phyloP scores from a whole-genome alignment of 1,140 invertebrate species.

The Scaptomyza montana region DNA sequence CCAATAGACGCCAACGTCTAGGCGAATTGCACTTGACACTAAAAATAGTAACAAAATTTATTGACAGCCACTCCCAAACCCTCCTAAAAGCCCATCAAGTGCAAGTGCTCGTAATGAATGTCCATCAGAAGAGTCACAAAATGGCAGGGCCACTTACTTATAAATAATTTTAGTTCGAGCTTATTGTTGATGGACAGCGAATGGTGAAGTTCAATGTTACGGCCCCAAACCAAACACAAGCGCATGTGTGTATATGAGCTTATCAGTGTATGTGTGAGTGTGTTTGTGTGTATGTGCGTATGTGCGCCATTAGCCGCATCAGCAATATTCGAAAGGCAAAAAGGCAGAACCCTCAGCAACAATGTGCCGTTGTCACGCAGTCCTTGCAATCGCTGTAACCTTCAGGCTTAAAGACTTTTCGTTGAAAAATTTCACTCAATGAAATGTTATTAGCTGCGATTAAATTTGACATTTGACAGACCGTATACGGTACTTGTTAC shows the following conservation, averaged over 20 bases:
- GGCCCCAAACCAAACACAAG: slow-evolving; percentile 17
- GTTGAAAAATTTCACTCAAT: slow-evolving; percentile 56
- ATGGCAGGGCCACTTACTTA: slow-evolving; percentile 57
- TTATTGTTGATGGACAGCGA: slow-evolving; percentile 59
- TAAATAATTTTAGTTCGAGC: slow-evolving; percentile 56
- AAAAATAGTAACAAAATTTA: slow-evolving; percentile 28
- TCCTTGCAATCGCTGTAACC: slow-evolving; percentile 18
- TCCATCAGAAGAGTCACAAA: slow-evolving; percentile 49
- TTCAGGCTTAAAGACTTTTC: slow-evolving; percentile 35
- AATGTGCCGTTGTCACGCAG: slow-evolving; percentile 64
- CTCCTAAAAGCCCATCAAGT: background rate
- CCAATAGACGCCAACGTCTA: background rate
- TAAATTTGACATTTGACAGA: slow-evolving; percentile 55
- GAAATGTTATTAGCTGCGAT: slow-evolving; percentile 55
- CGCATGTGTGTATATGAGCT: background rate
- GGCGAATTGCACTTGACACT: slow-evolving; percentile 24
- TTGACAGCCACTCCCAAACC: background rate
- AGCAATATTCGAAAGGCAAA: background rate
- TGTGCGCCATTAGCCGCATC: slow-evolving; percentile 12
- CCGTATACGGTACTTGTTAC: background rate
- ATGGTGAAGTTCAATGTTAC: slow-evolving; percentile 66
- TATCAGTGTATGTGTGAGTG: slow-evolving; percentile 3
- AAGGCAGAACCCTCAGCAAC: slow-evolving; percentile 12
- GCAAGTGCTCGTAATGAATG: slow-evolving; percentile 47
- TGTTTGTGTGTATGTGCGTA: slow-evolving; percentile 8